Conservation (phyloP, 2,797 vertebrate genomes). For the Sebastes vulpes region DNA sequence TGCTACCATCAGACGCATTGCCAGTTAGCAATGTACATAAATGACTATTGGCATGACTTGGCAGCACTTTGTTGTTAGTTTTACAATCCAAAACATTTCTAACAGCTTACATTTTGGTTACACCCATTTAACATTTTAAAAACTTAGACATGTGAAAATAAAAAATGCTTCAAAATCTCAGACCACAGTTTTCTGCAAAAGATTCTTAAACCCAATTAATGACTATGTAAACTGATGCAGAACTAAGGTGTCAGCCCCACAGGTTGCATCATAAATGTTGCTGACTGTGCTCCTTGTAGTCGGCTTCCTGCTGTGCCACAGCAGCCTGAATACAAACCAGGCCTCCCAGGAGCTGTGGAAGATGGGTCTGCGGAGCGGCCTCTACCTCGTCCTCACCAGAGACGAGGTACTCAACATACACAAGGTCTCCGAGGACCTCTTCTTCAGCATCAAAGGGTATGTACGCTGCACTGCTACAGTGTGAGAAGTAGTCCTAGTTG, state of each 20-base stretch:
- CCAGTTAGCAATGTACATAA: neutral
- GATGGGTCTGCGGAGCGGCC: conserved; percentile 88
- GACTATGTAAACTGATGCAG: neutral
- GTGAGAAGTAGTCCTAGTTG: neutral
- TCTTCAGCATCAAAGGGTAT: conserved; percentile 92
- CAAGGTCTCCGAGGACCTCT: conserved; percentile 92
- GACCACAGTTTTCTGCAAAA: too few species aligned
- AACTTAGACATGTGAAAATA: too few species aligned
- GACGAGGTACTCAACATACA: conserved; percentile 91
- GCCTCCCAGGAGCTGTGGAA: conserved; percentile 92
- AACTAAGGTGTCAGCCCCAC: neutral
- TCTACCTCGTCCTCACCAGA: conserved; percentile 89
- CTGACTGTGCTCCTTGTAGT: conserved; percentile 78
- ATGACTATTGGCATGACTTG: neutral
- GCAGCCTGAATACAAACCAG: conserved; percentile 85
- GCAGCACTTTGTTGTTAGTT: neutral
- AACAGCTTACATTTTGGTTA: too few species aligned
- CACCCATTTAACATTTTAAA: too few species aligned
- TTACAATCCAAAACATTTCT: too few species aligned
- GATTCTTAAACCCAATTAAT: too few species aligned
- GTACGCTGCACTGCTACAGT: neutral
- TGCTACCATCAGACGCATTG: neutral
- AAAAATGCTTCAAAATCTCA: too few species aligned
- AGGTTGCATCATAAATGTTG: neutral
- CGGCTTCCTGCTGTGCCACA: conserved; percentile 93